These are phyloP conservation scores for Atta colombica DNA, from an alignment of 1,140 invertebrate species.

Conservation along the genomic window DNA sequence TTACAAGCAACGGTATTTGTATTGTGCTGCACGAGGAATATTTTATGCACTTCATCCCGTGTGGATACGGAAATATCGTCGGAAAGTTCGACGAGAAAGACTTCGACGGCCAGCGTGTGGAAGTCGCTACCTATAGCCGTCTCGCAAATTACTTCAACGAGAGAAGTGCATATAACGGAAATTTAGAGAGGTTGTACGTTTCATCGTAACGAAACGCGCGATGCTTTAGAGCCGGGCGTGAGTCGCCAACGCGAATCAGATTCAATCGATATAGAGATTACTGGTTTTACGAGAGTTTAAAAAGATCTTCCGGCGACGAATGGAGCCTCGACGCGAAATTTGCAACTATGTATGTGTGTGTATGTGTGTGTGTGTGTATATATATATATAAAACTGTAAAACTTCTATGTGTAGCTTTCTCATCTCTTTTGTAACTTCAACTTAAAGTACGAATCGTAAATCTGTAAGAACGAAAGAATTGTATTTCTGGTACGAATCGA, in stretches of 20 bases:
- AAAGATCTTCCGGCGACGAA: constrained; percentile 6
- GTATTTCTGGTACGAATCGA: constrained; percentile 37
- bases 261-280: constrained; percentile 30
- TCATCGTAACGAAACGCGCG: not conserved
- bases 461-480: constrained; percentile 18
- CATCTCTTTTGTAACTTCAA: constrained; percentile 33
- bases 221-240: not conserved
- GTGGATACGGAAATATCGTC: constrained; percentile 36
- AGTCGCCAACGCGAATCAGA: not conserved
- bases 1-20: not conserved
- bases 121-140: constrained; percentile 42
- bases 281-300: constrained; percentile 47
- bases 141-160: constrained; percentile 49
- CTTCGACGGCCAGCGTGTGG: not conserved
- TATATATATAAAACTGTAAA: not conserved
- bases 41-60: constrained; percentile 8
- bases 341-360: not conserved
- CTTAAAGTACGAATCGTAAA: constrained; percentile 36
- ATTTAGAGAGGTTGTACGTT: constrained; percentile 30
- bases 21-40: constrained; percentile 15
- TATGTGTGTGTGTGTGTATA: not conserved
- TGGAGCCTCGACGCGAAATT: not conserved
- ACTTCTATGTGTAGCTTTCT: constrained; percentile 20
- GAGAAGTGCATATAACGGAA: constrained; percentile 22
- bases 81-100: constrained; percentile 44